These are phyloP conservation scores for Poecilus cupreus DNA, from an alignment of 2,888 invertebrate species.

Conservation along the genomic window DNA sequence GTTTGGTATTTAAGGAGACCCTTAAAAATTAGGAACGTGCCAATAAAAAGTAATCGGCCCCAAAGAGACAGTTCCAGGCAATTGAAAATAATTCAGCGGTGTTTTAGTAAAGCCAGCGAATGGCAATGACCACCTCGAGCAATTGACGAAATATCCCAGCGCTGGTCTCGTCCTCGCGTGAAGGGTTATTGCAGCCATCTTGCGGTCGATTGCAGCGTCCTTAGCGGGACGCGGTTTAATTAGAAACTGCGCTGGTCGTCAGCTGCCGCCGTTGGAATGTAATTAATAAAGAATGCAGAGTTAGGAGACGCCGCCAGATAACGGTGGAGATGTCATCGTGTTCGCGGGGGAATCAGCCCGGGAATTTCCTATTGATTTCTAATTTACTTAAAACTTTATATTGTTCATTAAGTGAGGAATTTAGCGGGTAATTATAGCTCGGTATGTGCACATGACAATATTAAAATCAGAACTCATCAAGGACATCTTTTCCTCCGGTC, in stretches of 20 bases:
- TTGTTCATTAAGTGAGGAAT: background rate
- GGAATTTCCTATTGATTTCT: slow-evolving; percentile 7
- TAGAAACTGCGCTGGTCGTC: slow-evolving; percentile 47
- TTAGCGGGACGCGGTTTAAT: slow-evolving; percentile 49
- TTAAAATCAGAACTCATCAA: too few species aligned
- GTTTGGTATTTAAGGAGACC: too few species aligned
- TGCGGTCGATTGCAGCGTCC: slow-evolving; percentile 41
- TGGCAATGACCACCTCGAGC: background rate
- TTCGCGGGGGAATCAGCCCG: background rate
- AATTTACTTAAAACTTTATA: slow-evolving; percentile 2
- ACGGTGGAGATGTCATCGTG: background rate
- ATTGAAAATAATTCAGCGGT: too few species aligned
- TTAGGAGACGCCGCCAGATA: background rate
- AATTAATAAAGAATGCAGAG: slow-evolving; percentile 51
- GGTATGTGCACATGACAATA: too few species aligned
- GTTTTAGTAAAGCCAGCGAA: too few species aligned
- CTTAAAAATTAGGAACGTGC: too few species aligned
- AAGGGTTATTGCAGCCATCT: slow-evolving; percentile 40
- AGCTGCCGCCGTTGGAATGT: slow-evolving; percentile 42
- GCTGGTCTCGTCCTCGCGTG: background rate
- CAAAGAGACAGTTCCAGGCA: too few species aligned
- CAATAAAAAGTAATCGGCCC: too few species aligned
- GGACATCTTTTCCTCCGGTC: too few species aligned
- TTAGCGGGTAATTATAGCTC: background rate
- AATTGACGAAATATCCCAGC: slow-evolving; percentile 5